Base-by-base conservation (phyloP, 2,888 invertebrate species). In the Augochlorella aurata region DNA sequence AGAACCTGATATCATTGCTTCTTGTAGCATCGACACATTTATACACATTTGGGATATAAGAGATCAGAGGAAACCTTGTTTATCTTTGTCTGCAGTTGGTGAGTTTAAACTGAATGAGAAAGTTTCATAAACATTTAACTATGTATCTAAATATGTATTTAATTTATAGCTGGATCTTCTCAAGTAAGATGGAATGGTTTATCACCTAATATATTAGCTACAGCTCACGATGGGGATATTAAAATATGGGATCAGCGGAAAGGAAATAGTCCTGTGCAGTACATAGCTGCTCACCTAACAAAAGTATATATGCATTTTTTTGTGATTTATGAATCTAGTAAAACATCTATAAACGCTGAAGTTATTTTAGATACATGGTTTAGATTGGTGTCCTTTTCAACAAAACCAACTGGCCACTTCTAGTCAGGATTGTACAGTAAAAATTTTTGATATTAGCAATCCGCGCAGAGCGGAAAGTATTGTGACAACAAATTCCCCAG, bases 181-280 rank as follows among this genome's bases (percentile, higher is more conserved):
- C 98, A 98, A 94, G 98, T 99, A 0, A 96, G 98, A 90, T 99
- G 99, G 97, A 98, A 98, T 93, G 96, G 97, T 90, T 95, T 98
- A 71, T 97, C 97, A 1, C 95, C 96, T 0, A 95, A 98, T 92
- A 95, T 98, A 84, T 94, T 99, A 85, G 99, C 99, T 1, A 98
- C 99, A 66, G 97, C 98, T 7, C 99, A 99, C 93, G 98, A 99
- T 92, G 98, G 98, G 2, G 99, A 99, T 94, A 96, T 99, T 5
- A 97, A 98, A 93, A 96, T 99, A 86, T 99, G 99, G 99, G 99
- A 99, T 93, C 97, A 97, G 88, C 95, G 99, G 84, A 98, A 98
- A 94, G 96, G 97, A 83, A 96, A 96, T 70, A 95, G 97, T 74
- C 98, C 99, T 0, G 95, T 98, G 4, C 97, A 98, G 92, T 99